These are phyloP conservation scores for Stegana nigrithorax DNA, from an alignment of 2,888 invertebrate species.

Conservation along the genomic window DNA sequence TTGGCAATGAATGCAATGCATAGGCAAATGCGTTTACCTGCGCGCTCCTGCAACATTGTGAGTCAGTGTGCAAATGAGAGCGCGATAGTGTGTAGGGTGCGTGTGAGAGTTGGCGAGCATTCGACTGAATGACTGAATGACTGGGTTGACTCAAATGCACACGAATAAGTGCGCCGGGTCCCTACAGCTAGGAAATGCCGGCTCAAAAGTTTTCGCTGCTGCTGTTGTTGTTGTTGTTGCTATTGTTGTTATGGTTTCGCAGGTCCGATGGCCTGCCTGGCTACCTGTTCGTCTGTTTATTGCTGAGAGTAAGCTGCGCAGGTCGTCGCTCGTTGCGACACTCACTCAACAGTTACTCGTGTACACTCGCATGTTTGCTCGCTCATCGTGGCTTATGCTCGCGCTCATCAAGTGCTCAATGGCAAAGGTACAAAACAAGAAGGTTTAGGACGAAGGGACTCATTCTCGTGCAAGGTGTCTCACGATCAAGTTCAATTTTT, in stretches of 20 bases:
- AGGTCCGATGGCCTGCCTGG: background rate
- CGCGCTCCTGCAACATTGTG: too few species aligned
- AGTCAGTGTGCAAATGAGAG: too few species aligned
- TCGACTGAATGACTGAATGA: background rate
- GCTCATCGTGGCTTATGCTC: too few species aligned
- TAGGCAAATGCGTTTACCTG: too few species aligned
- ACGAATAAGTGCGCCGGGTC: too few species aligned
- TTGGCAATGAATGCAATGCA: too few species aligned
- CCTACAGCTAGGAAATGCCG: background rate
- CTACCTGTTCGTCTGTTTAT: background rate
- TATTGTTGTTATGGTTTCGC: background rate
- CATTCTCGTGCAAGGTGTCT: slow-evolving; percentile 72
- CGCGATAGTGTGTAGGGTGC: background rate
- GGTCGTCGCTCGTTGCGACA: background rate
- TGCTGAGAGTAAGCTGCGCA: background rate
- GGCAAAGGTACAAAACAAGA: slow-evolving; percentile 67
- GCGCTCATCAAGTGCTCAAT: too few species aligned
- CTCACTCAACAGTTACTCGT: background rate
- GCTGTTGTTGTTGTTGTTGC: too few species aligned
- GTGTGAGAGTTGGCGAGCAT: background rate
- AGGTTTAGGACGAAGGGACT: slow-evolving; percentile 70
- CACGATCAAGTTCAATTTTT: slow-evolving; percentile 62
- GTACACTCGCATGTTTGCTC: background rate
- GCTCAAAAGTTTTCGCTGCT: too few species aligned
- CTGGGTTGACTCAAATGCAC: too few species aligned